Evolutionary conservation across 1,140 invertebrate genomes (phyloP).

Genomic region (Lepidurus packardi): DNA sequence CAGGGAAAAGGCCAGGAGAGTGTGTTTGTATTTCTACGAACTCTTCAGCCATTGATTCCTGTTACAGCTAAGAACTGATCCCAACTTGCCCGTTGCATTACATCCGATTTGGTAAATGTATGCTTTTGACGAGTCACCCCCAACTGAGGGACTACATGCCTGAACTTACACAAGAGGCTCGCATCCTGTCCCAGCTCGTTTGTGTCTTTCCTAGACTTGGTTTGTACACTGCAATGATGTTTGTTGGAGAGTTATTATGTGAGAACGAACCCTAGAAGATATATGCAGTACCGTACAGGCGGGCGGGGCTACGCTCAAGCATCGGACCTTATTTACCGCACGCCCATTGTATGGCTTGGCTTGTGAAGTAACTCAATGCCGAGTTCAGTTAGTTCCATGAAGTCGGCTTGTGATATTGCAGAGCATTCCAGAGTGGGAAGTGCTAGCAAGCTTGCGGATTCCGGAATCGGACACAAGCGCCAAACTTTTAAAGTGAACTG

Average conservation of each 20-base stretch:
- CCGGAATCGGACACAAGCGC: too few relatives aligned
- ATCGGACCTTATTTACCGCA: not conserved
- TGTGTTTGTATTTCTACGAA: not conserved
- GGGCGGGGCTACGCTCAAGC: not conserved
- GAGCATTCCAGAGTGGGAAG: too few relatives aligned
- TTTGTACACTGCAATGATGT: not conserved
- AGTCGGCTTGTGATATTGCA: too few relatives aligned
- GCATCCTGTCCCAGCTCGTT: not conserved
- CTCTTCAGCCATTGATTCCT: not conserved
- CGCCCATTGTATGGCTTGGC: not conserved
- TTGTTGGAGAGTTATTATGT: not conserved
- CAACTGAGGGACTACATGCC: not conserved
- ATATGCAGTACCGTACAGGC: not conserved
- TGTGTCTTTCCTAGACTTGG: not conserved
- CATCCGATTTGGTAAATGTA: not conserved
- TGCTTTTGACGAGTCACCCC: not conserved
- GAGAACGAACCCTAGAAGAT: not conserved
- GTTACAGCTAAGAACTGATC: not conserved
- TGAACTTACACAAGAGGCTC: not conserved
- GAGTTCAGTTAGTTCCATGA: too few relatives aligned
- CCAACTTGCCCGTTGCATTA: not conserved
- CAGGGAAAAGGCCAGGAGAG: not conserved
- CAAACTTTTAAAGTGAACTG: too few relatives aligned
- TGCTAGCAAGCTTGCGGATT: too few relatives aligned
- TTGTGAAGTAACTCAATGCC: not conserved